Evolutionary conservation across 2,113 vertebrate species (phyloP).

Genomic region (Mionectes macconnelli): DNA sequence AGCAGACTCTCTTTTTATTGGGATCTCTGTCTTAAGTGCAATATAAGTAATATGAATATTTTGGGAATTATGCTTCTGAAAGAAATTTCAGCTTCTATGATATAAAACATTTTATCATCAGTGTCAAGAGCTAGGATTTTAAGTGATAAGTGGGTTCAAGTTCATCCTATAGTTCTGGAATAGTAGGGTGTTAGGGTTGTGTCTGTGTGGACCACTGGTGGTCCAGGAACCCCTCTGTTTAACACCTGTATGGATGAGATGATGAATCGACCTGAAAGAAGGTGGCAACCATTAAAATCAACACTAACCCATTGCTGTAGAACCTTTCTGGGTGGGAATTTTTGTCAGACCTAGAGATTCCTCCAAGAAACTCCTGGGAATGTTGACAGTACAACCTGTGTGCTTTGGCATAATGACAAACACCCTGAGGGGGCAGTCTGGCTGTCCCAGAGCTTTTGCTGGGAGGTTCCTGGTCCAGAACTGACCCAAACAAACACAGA

Average conservation of each 20-base stretch:
- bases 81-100: background rate
- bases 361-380: background rate
- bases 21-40: background rate
- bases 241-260: background rate
- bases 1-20: background rate
- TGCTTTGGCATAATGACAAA: background rate
- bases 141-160: background rate
- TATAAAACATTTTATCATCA: background rate
- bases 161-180: background rate
- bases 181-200: background rate
- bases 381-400: background rate
- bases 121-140: background rate
- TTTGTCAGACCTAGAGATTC: background rate
- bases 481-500: background rate
- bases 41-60: background rate
- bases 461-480: background rate
- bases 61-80: background rate
- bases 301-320: background rate
- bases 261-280: background rate
- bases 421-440: background rate
- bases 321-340: background rate
- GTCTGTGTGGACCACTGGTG: background rate
- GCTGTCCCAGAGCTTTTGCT: background rate
- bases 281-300: background rate
- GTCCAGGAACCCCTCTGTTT: background rate